Evolutionary conservation across 2,888 invertebrate genomes (phyloP).

Genomic region (Conus canariensis): DNA sequence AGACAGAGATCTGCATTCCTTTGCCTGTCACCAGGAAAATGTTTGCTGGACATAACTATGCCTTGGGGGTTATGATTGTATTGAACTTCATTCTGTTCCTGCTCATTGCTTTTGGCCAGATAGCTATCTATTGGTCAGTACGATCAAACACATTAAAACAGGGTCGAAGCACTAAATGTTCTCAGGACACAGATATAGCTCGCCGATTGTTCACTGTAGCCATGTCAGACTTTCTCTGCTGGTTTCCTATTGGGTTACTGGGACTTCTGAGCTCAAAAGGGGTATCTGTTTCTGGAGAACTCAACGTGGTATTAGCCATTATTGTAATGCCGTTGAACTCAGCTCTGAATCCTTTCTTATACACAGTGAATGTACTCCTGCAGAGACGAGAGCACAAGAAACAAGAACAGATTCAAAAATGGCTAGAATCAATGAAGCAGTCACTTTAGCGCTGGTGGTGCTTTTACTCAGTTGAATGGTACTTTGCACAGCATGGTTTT

Average conservation of each 20-base stretch:
- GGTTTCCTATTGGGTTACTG: constrained; percentile 20
- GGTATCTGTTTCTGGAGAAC: background rate
- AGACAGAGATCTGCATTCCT: constrained; percentile 74
- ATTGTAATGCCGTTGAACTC: constrained; percentile 35
- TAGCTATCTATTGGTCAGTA: constrained; percentile 67
- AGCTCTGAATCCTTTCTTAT: constrained; percentile 32
- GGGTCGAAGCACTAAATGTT: background rate
- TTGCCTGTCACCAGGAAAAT: constrained; percentile 73
- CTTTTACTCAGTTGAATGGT: no score
- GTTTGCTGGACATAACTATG: constrained; percentile 75
- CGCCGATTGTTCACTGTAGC: background rate
- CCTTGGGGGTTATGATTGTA: constrained; percentile 71
- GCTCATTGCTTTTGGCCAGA: background rate
- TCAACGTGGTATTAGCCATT: constrained; percentile 1
- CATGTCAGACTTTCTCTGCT: constrained; percentile 5
- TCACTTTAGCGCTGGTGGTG: no score
- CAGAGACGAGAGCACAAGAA: background rate
- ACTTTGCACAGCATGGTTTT: no score
- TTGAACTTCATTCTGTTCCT: constrained; percentile 65
- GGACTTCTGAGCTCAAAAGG: background rate
- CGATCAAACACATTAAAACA: background rate
- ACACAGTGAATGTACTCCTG: constrained; percentile 19
- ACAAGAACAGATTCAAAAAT: background rate
- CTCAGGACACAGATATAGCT: background rate
- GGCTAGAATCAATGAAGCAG: no score